Conservation (phyloP, 1,140 invertebrate genomes). For the Lethrus apterus region DNA sequence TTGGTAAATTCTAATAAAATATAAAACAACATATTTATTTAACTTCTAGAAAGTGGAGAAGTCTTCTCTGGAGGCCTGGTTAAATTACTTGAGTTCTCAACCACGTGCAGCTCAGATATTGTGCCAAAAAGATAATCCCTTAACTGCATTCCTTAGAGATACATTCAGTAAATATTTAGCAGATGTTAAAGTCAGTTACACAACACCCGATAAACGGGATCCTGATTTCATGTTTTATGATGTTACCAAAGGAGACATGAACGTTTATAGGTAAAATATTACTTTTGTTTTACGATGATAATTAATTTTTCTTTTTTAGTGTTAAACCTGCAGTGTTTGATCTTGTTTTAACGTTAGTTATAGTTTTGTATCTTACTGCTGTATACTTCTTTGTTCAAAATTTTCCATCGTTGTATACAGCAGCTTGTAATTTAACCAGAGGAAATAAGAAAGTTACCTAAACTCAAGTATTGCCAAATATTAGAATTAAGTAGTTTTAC, state of each 20-base stretch:
- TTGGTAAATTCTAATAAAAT: constrained; percentile 48
- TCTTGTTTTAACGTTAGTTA: constrained; percentile 82
- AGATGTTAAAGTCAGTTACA: constrained; percentile 61
- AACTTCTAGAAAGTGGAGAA: constrained; percentile 61
- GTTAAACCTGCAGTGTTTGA: constrained; percentile 98
- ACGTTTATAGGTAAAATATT: constrained; percentile 73
- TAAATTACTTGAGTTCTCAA: constrained; percentile 63
- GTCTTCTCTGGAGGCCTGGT: constrained; percentile 63
- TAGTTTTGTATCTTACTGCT: constrained; percentile 70
- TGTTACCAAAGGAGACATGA: constrained; percentile 66
- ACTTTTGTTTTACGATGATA: constrained; percentile 12
- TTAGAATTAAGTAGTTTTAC: constrained; percentile 10
- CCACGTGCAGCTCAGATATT: constrained; percentile 68
- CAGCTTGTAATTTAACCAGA: constrained; percentile 25
- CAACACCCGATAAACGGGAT: constrained; percentile 74
- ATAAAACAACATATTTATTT: background rate
- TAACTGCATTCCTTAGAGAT: constrained; percentile 61
- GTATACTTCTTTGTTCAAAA: constrained; percentile 78
- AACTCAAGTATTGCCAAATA: constrained; percentile 6
- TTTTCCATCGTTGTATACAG: constrained; percentile 51
- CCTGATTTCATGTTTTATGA: constrained; percentile 92
- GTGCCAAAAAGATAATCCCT: constrained; percentile 54
- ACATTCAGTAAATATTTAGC: constrained; percentile 69
- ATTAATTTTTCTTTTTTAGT: constrained; percentile 48
- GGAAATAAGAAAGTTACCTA: constrained; percentile 24